These are phyloP conservation scores for Sinopyrophorus schimmeli DNA, from an alignment of 2,888 invertebrate genomes.

Conservation along the genomic window DNA sequence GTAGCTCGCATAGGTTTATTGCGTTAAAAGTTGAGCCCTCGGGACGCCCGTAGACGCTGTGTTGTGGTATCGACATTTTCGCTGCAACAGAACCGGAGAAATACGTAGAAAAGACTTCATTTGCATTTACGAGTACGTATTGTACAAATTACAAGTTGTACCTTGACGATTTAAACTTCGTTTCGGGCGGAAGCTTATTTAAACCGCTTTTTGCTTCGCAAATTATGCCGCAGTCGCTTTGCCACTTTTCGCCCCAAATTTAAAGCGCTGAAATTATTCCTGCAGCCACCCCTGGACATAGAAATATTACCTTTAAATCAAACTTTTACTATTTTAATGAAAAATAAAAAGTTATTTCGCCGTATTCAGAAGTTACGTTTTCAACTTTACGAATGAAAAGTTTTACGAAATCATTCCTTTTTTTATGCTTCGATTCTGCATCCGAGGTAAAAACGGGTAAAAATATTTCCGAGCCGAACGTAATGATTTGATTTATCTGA, in stretches of 20 bases:
- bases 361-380: too few relatives aligned
- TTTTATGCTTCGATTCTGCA: too few relatives aligned
- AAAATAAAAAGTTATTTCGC: too few relatives aligned
- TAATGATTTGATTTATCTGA: too few relatives aligned
- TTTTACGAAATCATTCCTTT: too few relatives aligned
- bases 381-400: too few relatives aligned
- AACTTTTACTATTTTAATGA: too few relatives aligned
- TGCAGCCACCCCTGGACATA: too few relatives aligned
- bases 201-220: conserved; percentile 16
- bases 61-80: conserved; percentile 25
- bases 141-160: conserved; percentile 23
- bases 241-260: conserved; percentile 28
- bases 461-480: too few relatives aligned
- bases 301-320: too few relatives aligned
- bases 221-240: conserved; percentile 16
- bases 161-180: conserved; percentile 24
- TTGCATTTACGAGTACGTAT: conserved; percentile 28
- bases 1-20: conserved; percentile 42
- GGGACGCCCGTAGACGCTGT: conserved; percentile 22
- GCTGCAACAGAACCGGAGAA: conserved; percentile 21
- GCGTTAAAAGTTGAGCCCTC: conserved; percentile 36
- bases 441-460: too few relatives aligned
- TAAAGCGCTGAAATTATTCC: too few relatives aligned
- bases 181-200: conserved; percentile 15
- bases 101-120: conserved; percentile 20